phyloP scores from a whole-genome alignment of 2,113 vertebrate genomes.

The Polypterus bichir region DNA sequence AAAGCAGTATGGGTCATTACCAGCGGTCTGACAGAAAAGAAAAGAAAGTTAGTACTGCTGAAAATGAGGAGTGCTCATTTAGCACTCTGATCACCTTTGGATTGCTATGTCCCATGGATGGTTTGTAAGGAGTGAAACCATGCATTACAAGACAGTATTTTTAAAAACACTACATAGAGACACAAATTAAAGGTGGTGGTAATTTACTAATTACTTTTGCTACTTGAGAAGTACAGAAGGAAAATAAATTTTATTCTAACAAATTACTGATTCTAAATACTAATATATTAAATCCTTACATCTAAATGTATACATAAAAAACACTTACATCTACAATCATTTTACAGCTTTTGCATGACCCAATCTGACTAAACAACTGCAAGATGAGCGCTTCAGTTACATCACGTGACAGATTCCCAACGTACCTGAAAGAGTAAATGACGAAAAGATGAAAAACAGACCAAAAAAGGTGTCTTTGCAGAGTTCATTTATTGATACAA shows the following conservation, averaged over 20 bases:
- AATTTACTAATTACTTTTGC: no score
- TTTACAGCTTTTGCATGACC: constrained; percentile 97
- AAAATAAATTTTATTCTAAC: no score
- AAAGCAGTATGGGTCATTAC: constrained; percentile 95
- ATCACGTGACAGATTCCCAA: constrained; percentile 93
- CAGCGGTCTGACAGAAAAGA: constrained; percentile 66
- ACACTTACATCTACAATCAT: constrained; percentile 96
- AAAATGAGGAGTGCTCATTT: no score
- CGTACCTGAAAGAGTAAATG: constrained; percentile 63
- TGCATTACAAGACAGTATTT: no score
- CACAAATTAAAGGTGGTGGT: no score
- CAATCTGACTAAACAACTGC: constrained; percentile 95
- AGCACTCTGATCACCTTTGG: no score
- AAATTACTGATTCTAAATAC: no score
- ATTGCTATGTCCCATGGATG: no score
- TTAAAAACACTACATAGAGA: no score
- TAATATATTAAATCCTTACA: no score
- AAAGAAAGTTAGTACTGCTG: constrained; percentile 7
- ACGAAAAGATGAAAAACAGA: not conserved
- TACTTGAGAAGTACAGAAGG: no score
- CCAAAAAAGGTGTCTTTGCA: not conserved
- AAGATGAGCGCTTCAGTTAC: constrained; percentile 93
- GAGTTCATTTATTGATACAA: not conserved
- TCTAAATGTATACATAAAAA: not conserved
- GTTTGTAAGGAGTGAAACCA: no score